phyloP scores from a whole-genome alignment of 2,797 vertebrate genomes.

The Petrocephalus sullivani region DNA sequence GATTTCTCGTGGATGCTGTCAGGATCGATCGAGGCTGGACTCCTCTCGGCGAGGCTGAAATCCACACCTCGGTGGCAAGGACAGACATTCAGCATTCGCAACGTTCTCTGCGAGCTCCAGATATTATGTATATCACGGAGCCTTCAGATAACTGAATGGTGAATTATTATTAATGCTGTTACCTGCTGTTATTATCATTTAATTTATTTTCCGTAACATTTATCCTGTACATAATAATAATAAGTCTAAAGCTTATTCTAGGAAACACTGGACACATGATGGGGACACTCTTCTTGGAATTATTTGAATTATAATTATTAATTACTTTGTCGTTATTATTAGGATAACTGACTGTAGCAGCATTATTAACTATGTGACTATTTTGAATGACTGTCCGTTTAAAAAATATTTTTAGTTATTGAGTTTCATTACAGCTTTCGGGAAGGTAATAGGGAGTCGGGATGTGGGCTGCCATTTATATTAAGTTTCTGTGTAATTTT shows the following conservation, averaged over 20 bases:
- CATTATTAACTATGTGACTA: not conserved
- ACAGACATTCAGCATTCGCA: not conserved
- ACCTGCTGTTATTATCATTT: not conserved
- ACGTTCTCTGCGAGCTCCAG: not conserved
- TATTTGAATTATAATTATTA: not conserved
- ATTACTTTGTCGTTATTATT: not conserved
- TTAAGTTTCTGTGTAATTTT: conserved; percentile 7
- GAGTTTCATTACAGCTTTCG: conserved; percentile 1
- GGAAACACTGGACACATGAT: not conserved
- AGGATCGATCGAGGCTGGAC: not conserved
- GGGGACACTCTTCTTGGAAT: not conserved
- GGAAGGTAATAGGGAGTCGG: not conserved
- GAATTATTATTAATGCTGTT: not conserved
- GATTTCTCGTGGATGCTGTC: not conserved
- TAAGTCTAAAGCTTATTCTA: not conserved
- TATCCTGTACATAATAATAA: not conserved
- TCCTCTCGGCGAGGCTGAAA: not conserved
- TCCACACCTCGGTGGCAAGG: not conserved
- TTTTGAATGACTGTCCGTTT: conserved; percentile 1
- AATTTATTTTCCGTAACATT: not conserved
- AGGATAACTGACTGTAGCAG: not conserved
- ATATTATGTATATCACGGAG: not conserved
- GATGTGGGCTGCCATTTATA: not conserved
- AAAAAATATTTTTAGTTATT: conserved; percentile 9
- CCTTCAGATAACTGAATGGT: not conserved